These are phyloP conservation scores for Sebastes vulpes DNA, from an alignment of 2,797 vertebrate species.

Conservation along the genomic window DNA sequence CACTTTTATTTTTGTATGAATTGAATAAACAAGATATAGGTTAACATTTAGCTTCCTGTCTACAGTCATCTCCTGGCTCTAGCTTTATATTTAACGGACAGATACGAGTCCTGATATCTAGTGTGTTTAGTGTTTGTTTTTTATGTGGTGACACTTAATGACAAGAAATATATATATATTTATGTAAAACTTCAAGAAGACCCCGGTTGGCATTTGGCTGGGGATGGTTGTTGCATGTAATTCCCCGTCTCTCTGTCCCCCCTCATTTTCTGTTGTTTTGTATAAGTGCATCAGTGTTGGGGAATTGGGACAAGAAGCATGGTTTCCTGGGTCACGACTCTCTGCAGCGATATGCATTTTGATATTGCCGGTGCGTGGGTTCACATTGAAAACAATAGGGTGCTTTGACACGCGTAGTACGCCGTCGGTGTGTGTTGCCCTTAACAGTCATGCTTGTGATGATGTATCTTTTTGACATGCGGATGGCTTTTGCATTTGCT, in stretches of 20 bases:
- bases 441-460: constrained; percentile 11
- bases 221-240: background rate
- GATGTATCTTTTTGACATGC: constrained; percentile 28
- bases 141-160: background rate
- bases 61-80: background rate
- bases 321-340: background rate
- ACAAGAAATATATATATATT: background rate
- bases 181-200: background rate
- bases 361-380: background rate
- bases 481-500: constrained; percentile 31
- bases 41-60: background rate
- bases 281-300: background rate
- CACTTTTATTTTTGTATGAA: background rate
- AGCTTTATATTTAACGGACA: background rate
- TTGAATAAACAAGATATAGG: background rate
- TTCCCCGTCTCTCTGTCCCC: too few species aligned
- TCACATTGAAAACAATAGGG: constrained; percentile 11
- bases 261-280: background rate
- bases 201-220: background rate
- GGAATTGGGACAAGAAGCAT: background rate
- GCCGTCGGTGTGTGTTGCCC: constrained; percentile 1
- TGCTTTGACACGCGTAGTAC: background rate
- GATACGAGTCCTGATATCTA: background rate
- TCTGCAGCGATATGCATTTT: background rate
- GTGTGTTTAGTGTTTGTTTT: background rate